Evolutionary conservation across 2,888 invertebrate genomes (phyloP).

Genomic region (Drosophila birchii): DNA sequence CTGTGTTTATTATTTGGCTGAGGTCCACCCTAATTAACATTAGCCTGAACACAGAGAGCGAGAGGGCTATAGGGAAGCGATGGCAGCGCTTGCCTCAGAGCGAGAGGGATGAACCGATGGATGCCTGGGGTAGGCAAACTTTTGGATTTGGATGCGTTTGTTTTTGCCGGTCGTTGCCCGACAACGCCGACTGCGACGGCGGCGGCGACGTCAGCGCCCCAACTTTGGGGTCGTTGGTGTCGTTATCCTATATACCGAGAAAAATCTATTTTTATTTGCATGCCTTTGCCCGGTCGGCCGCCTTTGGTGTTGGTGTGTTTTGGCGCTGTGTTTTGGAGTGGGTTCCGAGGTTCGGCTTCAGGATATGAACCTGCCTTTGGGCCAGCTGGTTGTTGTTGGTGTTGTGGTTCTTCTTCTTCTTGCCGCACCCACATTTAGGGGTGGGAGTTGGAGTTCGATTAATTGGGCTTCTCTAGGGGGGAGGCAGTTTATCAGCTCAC

Average conservation of each 20-base stretch:
- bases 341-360: neutral
- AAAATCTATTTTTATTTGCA: constrained; percentile 81
- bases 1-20: no score
- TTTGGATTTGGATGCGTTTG: constrained; percentile 41
- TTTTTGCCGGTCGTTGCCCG: constrained; percentile 76
- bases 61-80: constrained; percentile 21
- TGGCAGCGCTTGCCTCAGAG: neutral
- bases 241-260: constrained; percentile 84
- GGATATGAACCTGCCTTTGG: constrained; percentile 27
- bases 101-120: constrained; percentile 1
- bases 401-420: neutral
- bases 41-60: constrained; percentile 6
- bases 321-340: constrained; percentile 16
- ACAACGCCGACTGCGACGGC: constrained; percentile 31
- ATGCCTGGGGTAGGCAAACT: constrained; percentile 38
- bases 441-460: constrained; percentile 8
- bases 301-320: constrained; percentile 29
- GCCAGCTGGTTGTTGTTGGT: constrained; percentile 26
- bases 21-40: constrained; percentile 18
- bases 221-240: constrained; percentile 83
- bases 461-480: neutral
- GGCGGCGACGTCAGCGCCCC: constrained; percentile 23
- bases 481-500: neutral
- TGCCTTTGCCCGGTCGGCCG: constrained; percentile 40
- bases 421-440: neutral